A percentile compares a stretch with the other conserved stretches of the same genome.
phyloP scores from a whole-genome alignment of 2,888 invertebrate genomes.

The Torymus texanus region DNA sequence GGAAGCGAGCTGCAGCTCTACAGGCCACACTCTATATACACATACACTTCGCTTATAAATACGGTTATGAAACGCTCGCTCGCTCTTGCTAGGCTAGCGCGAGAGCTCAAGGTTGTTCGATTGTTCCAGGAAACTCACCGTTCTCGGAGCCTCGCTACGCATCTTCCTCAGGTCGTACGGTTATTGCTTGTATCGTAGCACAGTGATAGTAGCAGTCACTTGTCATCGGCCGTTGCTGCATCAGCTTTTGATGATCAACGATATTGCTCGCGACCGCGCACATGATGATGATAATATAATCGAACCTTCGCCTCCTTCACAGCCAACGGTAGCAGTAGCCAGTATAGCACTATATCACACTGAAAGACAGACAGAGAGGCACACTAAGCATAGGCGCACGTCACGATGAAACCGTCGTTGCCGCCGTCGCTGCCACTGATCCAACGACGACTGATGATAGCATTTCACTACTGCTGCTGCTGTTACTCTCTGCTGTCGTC shows the following conservation, averaged over 20 bases:
- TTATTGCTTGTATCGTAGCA: not conserved
- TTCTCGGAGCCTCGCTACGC: conserved; percentile 57
- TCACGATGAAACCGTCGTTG: not conserved
- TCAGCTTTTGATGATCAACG: not conserved
- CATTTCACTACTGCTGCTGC: too few species aligned
- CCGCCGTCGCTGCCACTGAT: not conserved
- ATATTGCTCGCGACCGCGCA: not conserved
- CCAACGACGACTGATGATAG: too few species aligned
- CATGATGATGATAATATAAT: not conserved
- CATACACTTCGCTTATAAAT: too few species aligned
- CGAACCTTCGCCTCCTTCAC: too few species aligned
- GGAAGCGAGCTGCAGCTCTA: not conserved
- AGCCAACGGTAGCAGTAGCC: too few species aligned
- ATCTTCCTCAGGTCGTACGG: conserved; percentile 59
- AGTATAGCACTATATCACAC: too few species aligned
- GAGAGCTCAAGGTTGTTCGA: too few species aligned
- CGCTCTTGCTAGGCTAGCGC: too few species aligned
- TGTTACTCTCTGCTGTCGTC: too few species aligned
- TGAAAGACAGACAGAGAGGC: too few species aligned
- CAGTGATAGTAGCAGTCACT: conserved; percentile 29
- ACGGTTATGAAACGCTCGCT: too few species aligned
- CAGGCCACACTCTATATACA: too few species aligned
- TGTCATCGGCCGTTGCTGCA: conserved; percentile 49
- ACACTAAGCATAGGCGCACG: not conserved
- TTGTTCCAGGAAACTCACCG: conserved; percentile 58